Evolutionary conservation across 2,113 vertebrate genomes (phyloP).

Genomic region (Psilopogon haemacephalus): DNA sequence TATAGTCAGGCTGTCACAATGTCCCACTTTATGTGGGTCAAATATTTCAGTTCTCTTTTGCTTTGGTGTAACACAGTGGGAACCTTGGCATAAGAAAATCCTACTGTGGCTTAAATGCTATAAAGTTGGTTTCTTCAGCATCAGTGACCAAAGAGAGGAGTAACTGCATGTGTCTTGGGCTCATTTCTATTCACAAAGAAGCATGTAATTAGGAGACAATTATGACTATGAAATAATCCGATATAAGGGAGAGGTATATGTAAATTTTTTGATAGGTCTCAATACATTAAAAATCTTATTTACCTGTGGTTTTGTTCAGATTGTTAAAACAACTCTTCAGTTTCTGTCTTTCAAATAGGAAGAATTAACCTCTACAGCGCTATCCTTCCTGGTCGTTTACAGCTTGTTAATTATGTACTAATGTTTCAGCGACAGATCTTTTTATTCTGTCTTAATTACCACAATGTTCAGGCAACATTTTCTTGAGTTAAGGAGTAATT

Average conservation of each 20-base stretch:
- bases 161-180: background rate
- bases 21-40: background rate
- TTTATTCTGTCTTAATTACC: background rate
- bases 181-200: conserved; percentile 7
- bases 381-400: background rate
- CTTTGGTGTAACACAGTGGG: background rate
- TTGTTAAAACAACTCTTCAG: background rate
- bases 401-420: background rate
- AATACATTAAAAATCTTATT: background rate
- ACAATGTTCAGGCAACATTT: background rate
- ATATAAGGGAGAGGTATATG: background rate
- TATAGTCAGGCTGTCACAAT: background rate
- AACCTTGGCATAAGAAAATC: background rate
- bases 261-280: background rate
- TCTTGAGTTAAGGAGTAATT: background rate
- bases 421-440: background rate
- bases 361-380: background rate
- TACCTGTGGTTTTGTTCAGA: background rate
- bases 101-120: background rate
- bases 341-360: background rate
- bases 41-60: background rate
- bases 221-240: background rate
- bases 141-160: background rate
- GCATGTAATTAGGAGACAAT: conserved; percentile 10
- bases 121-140: conserved; percentile 2